Conservation (phyloP, 2,888 invertebrate species). For the Lasius fuliginosus region DNA sequence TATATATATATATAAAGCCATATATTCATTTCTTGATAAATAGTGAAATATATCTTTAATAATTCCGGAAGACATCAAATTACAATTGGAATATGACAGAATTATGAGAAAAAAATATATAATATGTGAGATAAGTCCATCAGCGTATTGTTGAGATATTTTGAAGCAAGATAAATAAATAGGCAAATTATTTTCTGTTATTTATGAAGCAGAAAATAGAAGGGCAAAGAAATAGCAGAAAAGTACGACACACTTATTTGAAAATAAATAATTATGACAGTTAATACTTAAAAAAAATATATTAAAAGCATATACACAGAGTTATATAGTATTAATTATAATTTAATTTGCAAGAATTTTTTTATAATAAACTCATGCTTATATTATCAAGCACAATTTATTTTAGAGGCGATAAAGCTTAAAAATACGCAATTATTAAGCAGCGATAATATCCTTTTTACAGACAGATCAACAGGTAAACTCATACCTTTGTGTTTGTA, state of each 20-base stretch:
- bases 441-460: slow-evolving; percentile 27
- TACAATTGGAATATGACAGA: background rate
- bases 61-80: background rate
- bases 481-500: slow-evolving; percentile 42
- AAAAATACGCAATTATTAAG: slow-evolving; percentile 38
- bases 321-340: background rate
- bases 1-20: background rate
- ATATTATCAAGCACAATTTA: slow-evolving; percentile 15
- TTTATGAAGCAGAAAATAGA: background rate
- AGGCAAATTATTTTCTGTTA: slow-evolving; percentile 22
- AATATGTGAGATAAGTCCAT: background rate
- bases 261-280: slow-evolving; percentile 20
- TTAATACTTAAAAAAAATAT: background rate
- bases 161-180: background rate
- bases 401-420: slow-evolving; percentile 8
- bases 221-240: background rate
- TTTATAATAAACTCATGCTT: background rate
- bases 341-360: slow-evolving; percentile 5
- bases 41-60: background rate
- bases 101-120: background rate
- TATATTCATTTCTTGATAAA: slow-evolving; percentile 27
- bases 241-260: background rate
- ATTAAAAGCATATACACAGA: background rate
- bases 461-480: slow-evolving; percentile 51
- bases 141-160: background rate